A percentile compares a stretch with the other conserved stretches of the same genome.
These are phyloP conservation scores for Catocala nupta DNA, from an alignment of 2,888 invertebrate genomes.

Conservation along the genomic window DNA sequence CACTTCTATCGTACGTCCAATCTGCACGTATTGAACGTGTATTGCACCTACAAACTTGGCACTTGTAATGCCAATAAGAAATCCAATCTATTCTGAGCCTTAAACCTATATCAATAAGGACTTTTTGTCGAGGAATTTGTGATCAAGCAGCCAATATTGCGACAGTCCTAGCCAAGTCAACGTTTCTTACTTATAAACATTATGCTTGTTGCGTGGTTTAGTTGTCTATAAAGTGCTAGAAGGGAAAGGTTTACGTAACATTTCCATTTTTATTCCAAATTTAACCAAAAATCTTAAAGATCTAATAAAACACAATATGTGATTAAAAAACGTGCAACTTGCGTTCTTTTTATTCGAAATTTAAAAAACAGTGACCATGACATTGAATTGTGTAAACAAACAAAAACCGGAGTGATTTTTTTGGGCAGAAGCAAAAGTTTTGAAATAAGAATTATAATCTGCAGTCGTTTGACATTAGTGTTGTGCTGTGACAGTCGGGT, in stretches of 20 bases:
- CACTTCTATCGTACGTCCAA: slow-evolving; percentile 60
- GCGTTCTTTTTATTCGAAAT: slow-evolving; percentile 25
- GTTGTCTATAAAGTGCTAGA: slow-evolving; percentile 78
- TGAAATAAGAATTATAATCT: slow-evolving; percentile 19
- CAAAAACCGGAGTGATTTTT: slow-evolving; percentile 37
- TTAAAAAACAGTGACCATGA: slow-evolving; percentile 46
- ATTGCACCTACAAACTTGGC: slow-evolving; percentile 70
- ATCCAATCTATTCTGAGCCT: slow-evolving; percentile 52
- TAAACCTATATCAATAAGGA: slow-evolving; percentile 44
- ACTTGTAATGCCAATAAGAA: slow-evolving; percentile 51
- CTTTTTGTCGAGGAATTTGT: slow-evolving; percentile 30
- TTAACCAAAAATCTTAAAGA: slow-evolving; percentile 17
- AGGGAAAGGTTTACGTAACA: slow-evolving; percentile 74
- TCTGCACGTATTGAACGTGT: slow-evolving; percentile 61
- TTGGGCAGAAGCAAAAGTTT: slow-evolving; percentile 25
- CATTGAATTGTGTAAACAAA: slow-evolving; percentile 42
- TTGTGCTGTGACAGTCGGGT: slow-evolving; percentile 35
- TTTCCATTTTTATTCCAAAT: slow-evolving; percentile 30
- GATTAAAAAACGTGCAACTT: slow-evolving; percentile 8
- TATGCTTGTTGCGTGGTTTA: slow-evolving; percentile 79
- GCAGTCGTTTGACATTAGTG: slow-evolving; percentile 33
- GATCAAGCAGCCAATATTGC: slow-evolving; percentile 63
- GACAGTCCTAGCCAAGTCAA: slow-evolving; percentile 77
- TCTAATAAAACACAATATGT: slow-evolving; percentile 7
- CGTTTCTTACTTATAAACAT: slow-evolving; percentile 83